These are phyloP conservation scores for Falco naumanni DNA, from an alignment of 2,797 vertebrate species.

Conservation along the genomic window DNA sequence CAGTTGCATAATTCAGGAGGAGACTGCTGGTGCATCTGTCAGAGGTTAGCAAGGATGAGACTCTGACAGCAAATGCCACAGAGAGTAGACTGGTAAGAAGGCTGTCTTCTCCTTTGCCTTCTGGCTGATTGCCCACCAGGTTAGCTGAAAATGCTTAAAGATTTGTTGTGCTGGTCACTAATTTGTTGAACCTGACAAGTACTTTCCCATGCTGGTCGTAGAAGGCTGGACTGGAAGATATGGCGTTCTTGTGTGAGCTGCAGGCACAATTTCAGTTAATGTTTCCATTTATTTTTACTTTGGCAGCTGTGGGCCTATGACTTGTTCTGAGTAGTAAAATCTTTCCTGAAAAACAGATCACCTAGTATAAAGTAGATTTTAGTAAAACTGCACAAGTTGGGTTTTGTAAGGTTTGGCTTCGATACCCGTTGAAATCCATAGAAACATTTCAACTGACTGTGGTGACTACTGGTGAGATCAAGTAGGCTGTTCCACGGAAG, in stretches of 20 bases:
- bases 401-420: conserved; percentile 14
- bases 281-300: neutral
- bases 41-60: neutral
- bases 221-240: neutral
- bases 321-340: neutral
- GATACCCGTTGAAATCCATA: neutral
- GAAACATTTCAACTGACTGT: conserved; percentile 11
- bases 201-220: neutral
- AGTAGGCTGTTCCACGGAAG: conserved; percentile 41
- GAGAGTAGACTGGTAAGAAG: neutral
- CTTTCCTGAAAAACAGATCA: neutral
- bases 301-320: neutral
- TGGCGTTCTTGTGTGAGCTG: neutral
- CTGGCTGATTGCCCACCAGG: neutral
- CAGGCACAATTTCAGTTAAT: neutral
- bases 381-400: neutral
- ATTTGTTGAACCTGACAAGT: neutral
- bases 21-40: neutral
- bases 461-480: conserved; percentile 21
- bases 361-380: neutral
- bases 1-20: accelerated
- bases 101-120: neutral
- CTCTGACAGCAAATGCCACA: neutral
- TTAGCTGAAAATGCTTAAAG: neutral
- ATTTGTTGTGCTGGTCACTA: neutral